Percentiles rank a stretch among this genome's conserved stretches.
phyloP scores from a whole-genome alignment of 2,797 vertebrate species.

The Labroides dimidiatus region DNA sequence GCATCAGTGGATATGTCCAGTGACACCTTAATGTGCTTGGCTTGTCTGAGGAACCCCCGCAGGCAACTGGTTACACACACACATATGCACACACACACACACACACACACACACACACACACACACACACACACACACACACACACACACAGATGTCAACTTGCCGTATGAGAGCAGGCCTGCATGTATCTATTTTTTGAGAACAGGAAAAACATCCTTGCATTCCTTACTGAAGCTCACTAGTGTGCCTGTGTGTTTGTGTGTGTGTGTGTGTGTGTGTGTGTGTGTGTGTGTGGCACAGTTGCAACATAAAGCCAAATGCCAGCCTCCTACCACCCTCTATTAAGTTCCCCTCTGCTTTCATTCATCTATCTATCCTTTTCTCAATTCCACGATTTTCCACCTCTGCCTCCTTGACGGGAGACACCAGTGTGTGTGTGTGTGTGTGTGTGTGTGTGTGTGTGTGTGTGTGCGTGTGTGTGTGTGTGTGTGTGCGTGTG shows the following conservation, averaged over 20 bases:
- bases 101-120: conserved; percentile 12
- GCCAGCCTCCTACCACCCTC: neutral
- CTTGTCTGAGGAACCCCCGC: conserved; percentile 74
- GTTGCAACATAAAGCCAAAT: conserved; percentile 19
- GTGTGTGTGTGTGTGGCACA: neutral
- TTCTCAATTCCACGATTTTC: conserved; percentile 37
- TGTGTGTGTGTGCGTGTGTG: neutral
- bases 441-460: neutral
- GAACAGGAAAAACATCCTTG: neutral
- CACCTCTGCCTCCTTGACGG: conserved; percentile 22
- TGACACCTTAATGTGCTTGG: conserved; percentile 83
- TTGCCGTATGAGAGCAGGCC: neutral
- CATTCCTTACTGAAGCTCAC: conserved; percentile 14
- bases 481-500: conserved; percentile 8
- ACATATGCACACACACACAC: conserved; percentile 23
- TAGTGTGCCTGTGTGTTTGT: neutral
- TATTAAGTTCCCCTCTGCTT: neutral
- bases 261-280: conserved; percentile 4
- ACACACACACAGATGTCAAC: conserved; percentile 13
- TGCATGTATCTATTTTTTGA: conserved; percentile 29
- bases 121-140: conserved; percentile 15
- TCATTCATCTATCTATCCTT: conserved; percentile 21
- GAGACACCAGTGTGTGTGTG: neutral
- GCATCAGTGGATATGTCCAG: conserved; percentile 79
- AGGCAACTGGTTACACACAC: conserved; percentile 38